Evolutionary conservation across 2,113 vertebrate genomes (phyloP).

Genomic region (Lepus europaeus): DNA sequence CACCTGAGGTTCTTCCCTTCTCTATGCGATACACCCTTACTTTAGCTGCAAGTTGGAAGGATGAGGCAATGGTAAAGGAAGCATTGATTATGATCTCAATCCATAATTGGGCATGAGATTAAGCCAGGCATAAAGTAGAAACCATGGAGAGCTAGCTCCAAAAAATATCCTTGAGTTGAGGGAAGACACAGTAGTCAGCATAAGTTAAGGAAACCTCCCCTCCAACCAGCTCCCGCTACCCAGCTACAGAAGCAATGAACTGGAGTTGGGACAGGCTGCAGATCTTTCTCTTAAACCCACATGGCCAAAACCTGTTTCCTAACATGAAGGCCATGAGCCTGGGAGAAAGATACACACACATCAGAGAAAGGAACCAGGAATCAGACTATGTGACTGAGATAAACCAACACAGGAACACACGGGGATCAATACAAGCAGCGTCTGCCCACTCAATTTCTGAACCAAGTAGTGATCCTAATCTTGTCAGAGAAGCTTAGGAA

Average conservation of each 20-base stretch:
- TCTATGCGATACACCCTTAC: neutral
- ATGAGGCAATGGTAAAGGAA: neutral
- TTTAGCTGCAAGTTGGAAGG: neutral
- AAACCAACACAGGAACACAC: constrained; percentile 9
- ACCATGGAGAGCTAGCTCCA: neutral
- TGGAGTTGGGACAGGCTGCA: neutral
- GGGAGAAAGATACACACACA: neutral
- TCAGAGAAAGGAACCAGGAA: neutral
- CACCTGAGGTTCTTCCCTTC: constrained; percentile 16
- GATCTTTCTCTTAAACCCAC: constrained; percentile 17
- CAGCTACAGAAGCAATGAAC: constrained; percentile 12
- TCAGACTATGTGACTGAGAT: neutral
- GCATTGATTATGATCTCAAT: neutral
- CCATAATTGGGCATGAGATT: neutral
- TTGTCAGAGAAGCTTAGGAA: neutral
- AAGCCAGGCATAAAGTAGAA: neutral
- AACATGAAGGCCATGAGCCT: neutral
- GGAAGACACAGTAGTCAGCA: neutral
- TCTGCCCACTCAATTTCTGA: constrained; percentile 24
- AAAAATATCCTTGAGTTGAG: neutral
- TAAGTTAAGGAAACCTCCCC: neutral
- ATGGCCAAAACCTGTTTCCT: constrained; percentile 11
- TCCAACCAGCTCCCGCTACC: neutral
- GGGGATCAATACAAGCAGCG: neutral
- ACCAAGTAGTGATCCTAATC: neutral